phyloP scores from a whole-genome alignment of 2,113 vertebrate species.

The Ahaetulla prasina region DNA sequence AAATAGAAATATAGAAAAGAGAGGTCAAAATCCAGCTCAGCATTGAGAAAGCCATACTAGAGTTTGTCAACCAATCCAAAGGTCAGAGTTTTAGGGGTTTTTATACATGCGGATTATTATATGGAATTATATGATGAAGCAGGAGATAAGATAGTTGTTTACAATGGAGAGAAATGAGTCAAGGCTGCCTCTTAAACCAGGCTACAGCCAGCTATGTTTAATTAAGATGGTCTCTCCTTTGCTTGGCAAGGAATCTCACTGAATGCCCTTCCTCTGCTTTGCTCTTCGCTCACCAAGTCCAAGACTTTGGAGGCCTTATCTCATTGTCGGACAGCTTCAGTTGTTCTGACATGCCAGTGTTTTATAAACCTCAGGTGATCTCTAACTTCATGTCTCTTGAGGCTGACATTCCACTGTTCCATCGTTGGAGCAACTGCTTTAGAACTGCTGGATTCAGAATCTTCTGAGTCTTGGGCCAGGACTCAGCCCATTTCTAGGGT shows the following conservation, averaged over 20 bases:
- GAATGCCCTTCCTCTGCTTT: background rate
- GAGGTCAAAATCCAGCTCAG: background rate
- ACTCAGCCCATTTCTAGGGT: background rate
- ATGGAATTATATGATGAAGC: background rate
- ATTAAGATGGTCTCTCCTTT: background rate
- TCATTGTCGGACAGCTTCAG: background rate
- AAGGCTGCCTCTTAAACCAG: background rate
- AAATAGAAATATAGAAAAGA: background rate
- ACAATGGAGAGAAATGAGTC: background rate
- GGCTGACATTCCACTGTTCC: background rate
- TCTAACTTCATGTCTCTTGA: background rate
- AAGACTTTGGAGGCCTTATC: background rate
- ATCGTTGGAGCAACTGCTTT: background rate
- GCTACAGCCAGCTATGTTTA: background rate
- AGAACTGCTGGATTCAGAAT: background rate
- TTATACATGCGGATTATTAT: background rate
- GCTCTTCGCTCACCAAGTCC: background rate
- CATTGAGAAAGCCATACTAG: background rate
- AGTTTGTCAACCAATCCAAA: background rate
- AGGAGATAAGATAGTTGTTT: background rate
- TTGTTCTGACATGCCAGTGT: background rate
- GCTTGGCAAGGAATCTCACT: background rate
- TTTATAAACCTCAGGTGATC: background rate
- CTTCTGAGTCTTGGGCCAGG: background rate
- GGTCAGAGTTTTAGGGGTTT: background rate